These are phyloP conservation scores for Drosophila sturtevanti DNA, from an alignment of 1,140 invertebrate species.

Conservation along the genomic window DNA sequence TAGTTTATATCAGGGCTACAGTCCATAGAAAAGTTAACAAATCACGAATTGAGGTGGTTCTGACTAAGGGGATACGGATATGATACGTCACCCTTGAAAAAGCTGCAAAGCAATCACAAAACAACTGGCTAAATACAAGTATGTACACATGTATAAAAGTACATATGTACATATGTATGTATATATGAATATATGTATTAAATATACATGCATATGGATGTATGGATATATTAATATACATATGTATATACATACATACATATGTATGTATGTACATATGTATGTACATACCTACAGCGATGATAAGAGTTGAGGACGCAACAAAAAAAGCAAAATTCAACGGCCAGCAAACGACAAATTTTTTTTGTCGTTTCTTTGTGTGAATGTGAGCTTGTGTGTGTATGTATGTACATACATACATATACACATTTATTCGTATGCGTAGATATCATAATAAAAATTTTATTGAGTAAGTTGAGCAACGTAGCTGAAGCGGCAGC, in stretches of 20 bases:
- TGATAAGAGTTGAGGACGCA: conserved; percentile 48
- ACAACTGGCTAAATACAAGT: conserved; percentile 36
- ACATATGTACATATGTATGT: background rate
- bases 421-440: conserved; percentile 33
- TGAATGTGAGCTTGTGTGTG: background rate
- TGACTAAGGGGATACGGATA: background rate
- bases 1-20: background rate
- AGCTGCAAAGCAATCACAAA: conserved; percentile 28
- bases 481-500: conserved; percentile 16
- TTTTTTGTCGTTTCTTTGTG: conserved; percentile 14
- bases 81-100: conserved; percentile 34
- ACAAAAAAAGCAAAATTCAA: conserved; percentile 38
- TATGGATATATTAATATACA: background rate
- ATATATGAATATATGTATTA: background rate
- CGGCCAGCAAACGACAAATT: conserved; percentile 18
- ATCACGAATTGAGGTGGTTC: conserved; percentile 11
- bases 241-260: background rate
- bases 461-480: conserved; percentile 82
- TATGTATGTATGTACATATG: background rate
- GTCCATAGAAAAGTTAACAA: conserved; percentile 9
- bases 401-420: background rate
- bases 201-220: background rate
- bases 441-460: conserved; percentile 82
- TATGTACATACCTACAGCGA: conserved; percentile 9
- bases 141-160: background rate